These are phyloP conservation scores for Agrenia bidenticulata DNA, from an alignment of 2,888 invertebrate genomes.

Conservation along the genomic window DNA sequence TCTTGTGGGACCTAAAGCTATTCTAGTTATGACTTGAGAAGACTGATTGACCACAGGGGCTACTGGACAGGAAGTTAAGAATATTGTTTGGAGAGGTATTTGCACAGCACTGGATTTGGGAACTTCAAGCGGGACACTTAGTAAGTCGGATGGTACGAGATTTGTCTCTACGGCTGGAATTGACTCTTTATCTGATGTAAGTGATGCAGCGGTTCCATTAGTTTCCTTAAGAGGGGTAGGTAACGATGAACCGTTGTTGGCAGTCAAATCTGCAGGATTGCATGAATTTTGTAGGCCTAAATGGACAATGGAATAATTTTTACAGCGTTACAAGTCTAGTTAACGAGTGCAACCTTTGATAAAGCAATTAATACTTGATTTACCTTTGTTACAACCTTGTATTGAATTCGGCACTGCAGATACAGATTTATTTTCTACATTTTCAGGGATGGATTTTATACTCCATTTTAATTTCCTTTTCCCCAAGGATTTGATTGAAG, in stretches of 20 bases:
- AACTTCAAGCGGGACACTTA: conserved; percentile 14
- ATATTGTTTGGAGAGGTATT: conserved; percentile 40
- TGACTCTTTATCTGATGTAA: conserved; percentile 1
- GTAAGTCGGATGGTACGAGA: background rate
- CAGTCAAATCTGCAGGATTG: no score
- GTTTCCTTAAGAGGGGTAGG: conserved; percentile 34
- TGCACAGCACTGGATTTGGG: conserved; percentile 19
- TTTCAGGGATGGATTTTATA: conserved; percentile 29
- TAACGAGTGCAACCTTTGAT: no score
- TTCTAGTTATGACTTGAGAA: conserved; percentile 29
- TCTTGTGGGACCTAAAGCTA: conserved; percentile 24
- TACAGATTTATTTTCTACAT: conserved; percentile 33
- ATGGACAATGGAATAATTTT: no score
- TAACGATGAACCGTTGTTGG: no score
- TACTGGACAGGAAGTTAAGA: conserved; percentile 37
- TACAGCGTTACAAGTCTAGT: no score
- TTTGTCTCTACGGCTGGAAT: background rate
- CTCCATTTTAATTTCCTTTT: conserved; percentile 42
- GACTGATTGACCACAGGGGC: conserved; percentile 20
- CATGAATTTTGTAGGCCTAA: no score
- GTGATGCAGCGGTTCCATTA: conserved; percentile 12
- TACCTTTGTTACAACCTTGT: no score
- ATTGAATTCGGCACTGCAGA: no score
- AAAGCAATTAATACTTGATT: no score
- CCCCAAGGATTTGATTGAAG: conserved; percentile 44